A percentile compares a stretch with the other conserved stretches of the same genome.
Evolutionary conservation across 2,113 vertebrate species (phyloP).

Genomic region (Symphodus melops): DNA sequence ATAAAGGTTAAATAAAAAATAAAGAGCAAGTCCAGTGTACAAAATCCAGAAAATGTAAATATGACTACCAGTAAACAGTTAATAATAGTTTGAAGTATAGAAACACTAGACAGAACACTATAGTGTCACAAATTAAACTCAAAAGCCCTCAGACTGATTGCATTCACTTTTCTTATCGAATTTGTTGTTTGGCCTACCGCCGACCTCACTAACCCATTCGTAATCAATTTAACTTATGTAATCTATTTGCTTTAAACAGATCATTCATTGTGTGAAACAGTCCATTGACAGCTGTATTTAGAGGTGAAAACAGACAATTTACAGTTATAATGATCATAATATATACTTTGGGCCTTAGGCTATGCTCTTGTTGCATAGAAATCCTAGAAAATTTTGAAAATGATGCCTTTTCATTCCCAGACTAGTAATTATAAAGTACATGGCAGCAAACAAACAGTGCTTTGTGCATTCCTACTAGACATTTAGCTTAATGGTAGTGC

Average conservation of each 20-base stretch:
- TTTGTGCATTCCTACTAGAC: constrained; percentile 41
- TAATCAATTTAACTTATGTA: constrained; percentile 63
- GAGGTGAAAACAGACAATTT: constrained; percentile 41
- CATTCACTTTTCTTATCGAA: constrained; percentile 47
- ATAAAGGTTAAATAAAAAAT: no score
- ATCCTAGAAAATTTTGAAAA: background rate
- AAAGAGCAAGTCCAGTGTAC: background rate
- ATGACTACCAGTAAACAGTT: background rate
- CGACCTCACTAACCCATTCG: constrained; percentile 49
- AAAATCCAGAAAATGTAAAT: background rate
- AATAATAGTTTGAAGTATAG: background rate
- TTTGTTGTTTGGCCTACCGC: constrained; percentile 48
- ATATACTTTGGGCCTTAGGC: constrained; percentile 5
- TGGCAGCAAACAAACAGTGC: constrained; percentile 30
- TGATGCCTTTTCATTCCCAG: constrained; percentile 22
- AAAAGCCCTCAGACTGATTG: constrained; percentile 27
- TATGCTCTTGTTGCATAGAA: background rate
- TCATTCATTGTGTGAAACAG: constrained; percentile 51
- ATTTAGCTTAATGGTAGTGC: constrained; percentile 13
- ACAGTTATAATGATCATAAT: constrained; percentile 16
- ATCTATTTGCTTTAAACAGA: constrained; percentile 51
- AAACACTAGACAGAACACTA: background rate
- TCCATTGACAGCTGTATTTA: constrained; percentile 36
- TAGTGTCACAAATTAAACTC: constrained; percentile 4
- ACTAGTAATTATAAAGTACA: constrained; percentile 39